Evolutionary conservation across 2,113 vertebrate genomes (phyloP).

Genomic region (Sapayoa aenigma): DNA sequence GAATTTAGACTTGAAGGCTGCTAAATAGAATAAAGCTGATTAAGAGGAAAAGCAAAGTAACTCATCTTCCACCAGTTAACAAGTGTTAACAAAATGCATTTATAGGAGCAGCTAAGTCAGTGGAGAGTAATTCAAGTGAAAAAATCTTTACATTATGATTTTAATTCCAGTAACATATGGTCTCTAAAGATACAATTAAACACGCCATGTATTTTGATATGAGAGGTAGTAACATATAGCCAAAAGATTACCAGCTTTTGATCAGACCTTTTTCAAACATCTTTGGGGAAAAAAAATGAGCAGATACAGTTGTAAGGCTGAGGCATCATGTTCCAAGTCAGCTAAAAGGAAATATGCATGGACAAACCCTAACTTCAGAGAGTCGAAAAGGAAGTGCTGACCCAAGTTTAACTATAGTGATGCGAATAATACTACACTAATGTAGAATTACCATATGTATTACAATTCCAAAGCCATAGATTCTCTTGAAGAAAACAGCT

Average conservation of each 20-base stretch:
- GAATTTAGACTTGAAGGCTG: neutral
- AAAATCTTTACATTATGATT: neutral
- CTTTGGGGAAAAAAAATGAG: neutral
- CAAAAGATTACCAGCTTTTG: neutral
- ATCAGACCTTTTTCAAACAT: neutral
- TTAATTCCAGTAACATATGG: neutral
- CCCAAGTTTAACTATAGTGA: conserved; percentile 44
- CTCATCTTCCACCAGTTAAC: neutral
- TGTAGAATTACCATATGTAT: conserved; percentile 37
- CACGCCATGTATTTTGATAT: neutral
- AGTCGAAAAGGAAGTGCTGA: conserved; percentile 49
- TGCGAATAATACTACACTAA: conserved; percentile 51
- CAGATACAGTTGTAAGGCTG: neutral
- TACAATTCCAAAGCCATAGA: conserved; percentile 2
- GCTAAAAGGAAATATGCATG: neutral
- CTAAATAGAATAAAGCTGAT: neutral
- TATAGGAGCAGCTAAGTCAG: neutral
- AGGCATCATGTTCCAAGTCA: conserved; percentile 37
- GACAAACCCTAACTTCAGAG: neutral
- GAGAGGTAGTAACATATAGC: neutral
- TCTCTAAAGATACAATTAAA: neutral
- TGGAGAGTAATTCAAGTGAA: neutral
- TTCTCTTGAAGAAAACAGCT: conserved; percentile 46
- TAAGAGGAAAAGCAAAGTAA: neutral
- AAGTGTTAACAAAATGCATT: neutral